Base-by-base conservation (phyloP, 1,140 invertebrate genomes). In the Hormaphis cornu region DNA sequence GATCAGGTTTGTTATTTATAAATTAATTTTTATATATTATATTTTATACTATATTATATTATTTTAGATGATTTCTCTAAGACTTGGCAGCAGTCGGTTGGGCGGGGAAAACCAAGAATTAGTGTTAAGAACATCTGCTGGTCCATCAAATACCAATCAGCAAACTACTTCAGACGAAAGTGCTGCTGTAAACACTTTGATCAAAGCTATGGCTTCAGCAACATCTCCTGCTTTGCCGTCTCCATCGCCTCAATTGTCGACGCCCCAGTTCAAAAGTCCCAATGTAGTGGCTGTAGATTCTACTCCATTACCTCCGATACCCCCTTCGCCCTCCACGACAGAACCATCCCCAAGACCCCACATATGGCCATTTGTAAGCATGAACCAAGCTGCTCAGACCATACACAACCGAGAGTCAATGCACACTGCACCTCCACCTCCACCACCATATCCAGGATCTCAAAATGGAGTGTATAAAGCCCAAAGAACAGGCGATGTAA, bases 331-430 rank as follows among this genome's bases (percentile, higher is more conserved):
- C 42, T 50, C 61, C 18, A 66, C 28, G 44, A 44, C 61, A 50
- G 61, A 66, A 50, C 61, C 61, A 66, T 66, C 58, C 70, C 52
- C 70, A 71, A 56, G 69, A 30, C 69, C 69, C 26, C 70, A 78
- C 77, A 71, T 83, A 81, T 73, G 82, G 79, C 90, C 91, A 18
- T 94, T 92, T 77, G 87, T 89, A 72, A 92, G 90, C 77, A 93
- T 94, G 90, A 90, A 89, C 59, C 90, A 93, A 75, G 90, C 90
- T 56, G 84, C 84, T 6, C 83, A 82, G 78, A 81, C 83, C 16
- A 82, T 83, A 72, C 80, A 82, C 46, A 82, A 75, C 73, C 78
- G 81, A 35, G 80, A 72, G 44, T 69, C 70, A 35, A 70, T 52
- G 66, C 69, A 66, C 18, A 50, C 61, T 10, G 61, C 28, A 66